Percentiles rank a stretch among this genome's conserved stretches.
Conservation (phyloP, 2,797 vertebrate species). For the Lepus townsendii region DNA sequence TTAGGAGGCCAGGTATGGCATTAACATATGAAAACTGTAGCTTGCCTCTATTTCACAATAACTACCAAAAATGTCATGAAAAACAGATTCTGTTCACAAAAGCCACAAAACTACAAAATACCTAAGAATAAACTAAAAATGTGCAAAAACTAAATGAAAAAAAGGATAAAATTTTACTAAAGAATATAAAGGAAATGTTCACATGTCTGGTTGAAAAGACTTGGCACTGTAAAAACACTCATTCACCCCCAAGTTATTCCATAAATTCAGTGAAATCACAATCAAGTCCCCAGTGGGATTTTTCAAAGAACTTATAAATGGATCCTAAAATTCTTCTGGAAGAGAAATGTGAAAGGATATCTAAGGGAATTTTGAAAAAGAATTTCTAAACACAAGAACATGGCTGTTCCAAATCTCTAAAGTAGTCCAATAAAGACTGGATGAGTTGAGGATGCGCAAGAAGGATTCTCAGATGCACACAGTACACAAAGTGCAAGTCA, state of each 20-base stretch:
- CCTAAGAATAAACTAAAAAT: conserved; percentile 53
- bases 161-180: conserved; percentile 51
- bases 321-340: conserved; percentile 47
- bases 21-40: background rate
- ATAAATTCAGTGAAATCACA: conserved; percentile 48
- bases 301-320: conserved; percentile 39
- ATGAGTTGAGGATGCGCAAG: background rate
- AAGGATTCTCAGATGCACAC: background rate
- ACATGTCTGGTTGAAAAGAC: conserved; percentile 17
- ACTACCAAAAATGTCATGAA: conserved; percentile 32
- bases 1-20: conserved; percentile 1
- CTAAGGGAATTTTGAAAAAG: conserved; percentile 8
- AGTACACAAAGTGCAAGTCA: background rate
- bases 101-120: conserved; percentile 36
- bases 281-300: conserved; percentile 24
- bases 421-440: background rate
- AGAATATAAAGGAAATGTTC: conserved; percentile 46
- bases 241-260: background rate
- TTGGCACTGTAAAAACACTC: background rate
- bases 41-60: background rate
- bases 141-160: background rate
- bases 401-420: conserved; percentile 24
- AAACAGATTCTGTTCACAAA: background rate
- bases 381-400: background rate
- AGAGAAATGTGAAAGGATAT: background rate